These are phyloP conservation scores for Sylvilagus floridanus DNA, from an alignment of 2,797 vertebrate genomes.

Conservation along the genomic window DNA sequence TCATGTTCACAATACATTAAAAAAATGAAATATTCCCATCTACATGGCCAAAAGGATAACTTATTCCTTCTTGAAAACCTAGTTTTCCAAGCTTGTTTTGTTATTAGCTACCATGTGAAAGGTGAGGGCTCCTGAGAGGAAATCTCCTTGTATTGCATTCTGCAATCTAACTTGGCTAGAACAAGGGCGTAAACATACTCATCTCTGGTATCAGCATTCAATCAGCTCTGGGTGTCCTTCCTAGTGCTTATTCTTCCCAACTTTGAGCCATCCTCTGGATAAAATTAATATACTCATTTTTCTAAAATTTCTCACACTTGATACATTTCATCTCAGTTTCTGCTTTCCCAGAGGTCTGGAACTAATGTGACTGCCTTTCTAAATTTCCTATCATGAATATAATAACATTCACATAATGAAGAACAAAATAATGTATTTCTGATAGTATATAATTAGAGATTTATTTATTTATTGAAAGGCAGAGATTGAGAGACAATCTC, in stretches of 20 bases:
- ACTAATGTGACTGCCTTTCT: background rate
- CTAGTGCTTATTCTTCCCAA: background rate
- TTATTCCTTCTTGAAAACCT: background rate
- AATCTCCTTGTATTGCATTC: background rate
- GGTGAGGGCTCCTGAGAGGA: background rate
- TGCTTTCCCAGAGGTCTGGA: background rate
- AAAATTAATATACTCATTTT: background rate
- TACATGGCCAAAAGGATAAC: slow-evolving; percentile 16
- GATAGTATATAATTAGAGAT: background rate
- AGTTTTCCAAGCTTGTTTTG: background rate
- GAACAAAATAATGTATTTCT: background rate
- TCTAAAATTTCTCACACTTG: background rate
- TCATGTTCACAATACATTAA: background rate
- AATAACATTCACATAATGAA: background rate
- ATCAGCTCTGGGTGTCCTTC: background rate
- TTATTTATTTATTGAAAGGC: too few species aligned
- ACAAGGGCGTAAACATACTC: background rate
- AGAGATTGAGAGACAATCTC: too few species aligned
- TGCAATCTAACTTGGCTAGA: too few species aligned
- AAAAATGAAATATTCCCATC: background rate
- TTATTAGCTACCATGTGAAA: background rate
- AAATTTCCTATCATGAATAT: background rate
- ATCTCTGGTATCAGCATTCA: background rate
- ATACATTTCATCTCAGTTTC: background rate
- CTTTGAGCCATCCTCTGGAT: background rate